Conservation (phyloP, 2,888 invertebrate genomes). For the Coecobrya sp. region DNA sequence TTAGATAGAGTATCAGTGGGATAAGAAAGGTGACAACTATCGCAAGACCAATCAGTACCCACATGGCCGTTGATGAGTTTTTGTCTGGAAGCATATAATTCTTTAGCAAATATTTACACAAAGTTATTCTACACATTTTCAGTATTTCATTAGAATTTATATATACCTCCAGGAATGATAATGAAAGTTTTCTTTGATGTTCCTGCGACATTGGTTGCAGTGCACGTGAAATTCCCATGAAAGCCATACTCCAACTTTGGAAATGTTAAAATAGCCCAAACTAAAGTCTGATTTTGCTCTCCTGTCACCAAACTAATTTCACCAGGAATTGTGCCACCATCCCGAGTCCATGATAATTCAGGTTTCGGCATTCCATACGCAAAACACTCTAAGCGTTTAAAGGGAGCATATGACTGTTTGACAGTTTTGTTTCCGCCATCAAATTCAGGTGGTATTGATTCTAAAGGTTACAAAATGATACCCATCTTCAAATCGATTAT, state of each 20-base stretch:
- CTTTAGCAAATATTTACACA: not conserved
- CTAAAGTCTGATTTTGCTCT: constrained; percentile 74
- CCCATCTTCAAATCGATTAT: not conserved
- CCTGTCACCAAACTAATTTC: constrained; percentile 71
- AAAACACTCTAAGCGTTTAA: constrained; percentile 70
- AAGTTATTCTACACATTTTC: not conserved
- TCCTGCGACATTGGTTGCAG: constrained; percentile 76
- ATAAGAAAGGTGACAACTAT: constrained; percentile 60
- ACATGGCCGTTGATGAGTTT: constrained; percentile 70
- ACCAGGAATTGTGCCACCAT: constrained; percentile 75
- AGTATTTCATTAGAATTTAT: not conserved
- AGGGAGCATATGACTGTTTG: constrained; percentile 71
- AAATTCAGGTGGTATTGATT: constrained; percentile 67
- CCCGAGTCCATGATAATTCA: constrained; percentile 72
- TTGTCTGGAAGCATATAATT: constrained; percentile 42
- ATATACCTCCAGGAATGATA: constrained; percentile 77
- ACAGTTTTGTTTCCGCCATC: constrained; percentile 73
- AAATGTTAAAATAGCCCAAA: constrained; percentile 72
- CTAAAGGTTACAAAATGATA: not conserved
- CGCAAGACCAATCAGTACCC: constrained; percentile 71
- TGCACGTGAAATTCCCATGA: constrained; percentile 77
- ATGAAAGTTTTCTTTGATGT: constrained; percentile 66
- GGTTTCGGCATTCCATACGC: constrained; percentile 79
- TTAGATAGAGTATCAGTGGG: constrained; percentile 73
- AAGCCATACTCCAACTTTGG: constrained; percentile 70